Evolutionary conservation across 37 sponge, comb jelly and placozoan species (phyloP).

Genomic region (Oopsacas minuta): DNA sequence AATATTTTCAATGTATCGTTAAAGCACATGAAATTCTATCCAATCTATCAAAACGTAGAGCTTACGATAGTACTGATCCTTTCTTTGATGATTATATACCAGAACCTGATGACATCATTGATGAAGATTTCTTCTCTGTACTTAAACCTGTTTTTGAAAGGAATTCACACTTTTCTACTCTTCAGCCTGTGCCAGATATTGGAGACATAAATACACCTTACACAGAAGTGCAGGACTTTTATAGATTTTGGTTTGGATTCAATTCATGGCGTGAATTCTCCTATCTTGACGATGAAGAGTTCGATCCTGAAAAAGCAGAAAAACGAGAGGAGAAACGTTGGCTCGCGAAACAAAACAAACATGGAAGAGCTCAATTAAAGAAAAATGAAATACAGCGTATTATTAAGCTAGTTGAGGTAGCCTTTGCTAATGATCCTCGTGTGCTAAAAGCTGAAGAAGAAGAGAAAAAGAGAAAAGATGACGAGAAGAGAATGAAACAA

Average conservation of each 20-base stretch:
- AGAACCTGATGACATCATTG: background rate
- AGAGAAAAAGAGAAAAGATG: slow-evolving; percentile 57
- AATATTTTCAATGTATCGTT: background rate
- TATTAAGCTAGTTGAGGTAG: slow-evolving; percentile 68
- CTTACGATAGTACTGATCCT: slow-evolving; percentile 93
- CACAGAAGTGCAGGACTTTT: slow-evolving; percentile 70
- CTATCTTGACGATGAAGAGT: slow-evolving; percentile 70
- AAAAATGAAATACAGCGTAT: slow-evolving; percentile 67
- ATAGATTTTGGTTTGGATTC: slow-evolving; percentile 80
- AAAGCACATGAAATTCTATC: slow-evolving; percentile 54
- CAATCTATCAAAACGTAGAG: slow-evolving; percentile 39
- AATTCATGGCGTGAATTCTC: slow-evolving; percentile 95
- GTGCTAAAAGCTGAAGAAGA: slow-evolving; percentile 65
- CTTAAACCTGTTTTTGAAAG: slow-evolving; percentile 59
- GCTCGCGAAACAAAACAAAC: slow-evolving; percentile 89
- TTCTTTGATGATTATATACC: slow-evolving; percentile 66
- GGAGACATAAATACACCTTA: slow-evolving; percentile 36
- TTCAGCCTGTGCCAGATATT: slow-evolving; percentile 67
- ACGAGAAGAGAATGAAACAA: slow-evolving; percentile 54
- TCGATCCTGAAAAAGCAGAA: slow-evolving; percentile 76
- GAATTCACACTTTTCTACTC: slow-evolving; percentile 52
- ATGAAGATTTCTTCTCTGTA: slow-evolving; percentile 61
- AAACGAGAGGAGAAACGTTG: slow-evolving; percentile 84
- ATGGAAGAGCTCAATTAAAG: slow-evolving; percentile 57
- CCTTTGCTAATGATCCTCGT: slow-evolving; percentile 77